These are phyloP conservation scores for Cantharis flavilabris DNA, from an alignment of 2,888 invertebrate species.

Conservation along the genomic window DNA sequence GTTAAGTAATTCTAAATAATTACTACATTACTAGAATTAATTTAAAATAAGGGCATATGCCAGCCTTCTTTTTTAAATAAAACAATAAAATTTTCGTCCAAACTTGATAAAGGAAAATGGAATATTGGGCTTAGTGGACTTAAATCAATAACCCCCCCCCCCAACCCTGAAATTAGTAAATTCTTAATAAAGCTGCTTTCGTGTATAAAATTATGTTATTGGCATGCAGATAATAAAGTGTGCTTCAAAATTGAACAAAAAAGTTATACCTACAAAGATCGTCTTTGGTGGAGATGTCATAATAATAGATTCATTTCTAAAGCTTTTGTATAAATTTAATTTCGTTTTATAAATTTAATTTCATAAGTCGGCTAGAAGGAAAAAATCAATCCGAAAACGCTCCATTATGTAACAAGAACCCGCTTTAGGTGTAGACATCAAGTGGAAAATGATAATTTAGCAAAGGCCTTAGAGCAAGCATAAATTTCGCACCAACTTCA, in stretches of 20 bases:
- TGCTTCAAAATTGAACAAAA: neutral
- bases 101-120: too few species aligned
- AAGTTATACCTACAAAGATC: neutral
- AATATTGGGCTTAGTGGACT: too few species aligned
- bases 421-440: conserved; percentile 14
- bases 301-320: neutral
- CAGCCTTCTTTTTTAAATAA: too few species aligned
- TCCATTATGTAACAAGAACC: conserved; percentile 14
- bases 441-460: conserved; percentile 23
- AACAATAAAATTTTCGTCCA: too few species aligned
- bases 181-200: too few species aligned
- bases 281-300: neutral
- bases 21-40: too few species aligned
- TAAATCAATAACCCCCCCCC: too few species aligned
- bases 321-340: neutral
- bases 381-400: conserved; percentile 20
- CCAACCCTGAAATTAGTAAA: too few species aligned
- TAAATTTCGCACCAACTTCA: conserved; percentile 29
- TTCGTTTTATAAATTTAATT: neutral
- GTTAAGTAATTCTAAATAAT: too few species aligned
- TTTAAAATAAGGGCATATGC: too few species aligned
- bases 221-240: too few species aligned
- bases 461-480: conserved; percentile 16
- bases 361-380: conserved; percentile 8
- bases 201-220: too few species aligned